phyloP scores from a whole-genome alignment of 2,888 invertebrate genomes.

The Brenthis daphne region DNA sequence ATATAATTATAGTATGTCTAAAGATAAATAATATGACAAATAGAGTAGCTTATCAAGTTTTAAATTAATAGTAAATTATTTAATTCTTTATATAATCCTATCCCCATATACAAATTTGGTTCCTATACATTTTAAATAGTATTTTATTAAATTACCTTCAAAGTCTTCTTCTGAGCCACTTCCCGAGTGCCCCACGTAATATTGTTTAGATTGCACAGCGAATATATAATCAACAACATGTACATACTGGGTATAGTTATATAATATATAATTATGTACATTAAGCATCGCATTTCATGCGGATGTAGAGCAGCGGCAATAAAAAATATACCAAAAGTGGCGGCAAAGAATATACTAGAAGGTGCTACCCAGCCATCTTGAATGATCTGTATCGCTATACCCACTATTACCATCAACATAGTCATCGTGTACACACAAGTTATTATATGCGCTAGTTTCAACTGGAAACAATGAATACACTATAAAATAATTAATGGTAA shows the following conservation, averaged over 20 bases:
- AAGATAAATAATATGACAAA: too few species aligned
- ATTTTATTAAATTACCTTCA: slow-evolving; percentile 53
- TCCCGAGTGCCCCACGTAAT: slow-evolving; percentile 98
- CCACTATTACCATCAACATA: slow-evolving; percentile 94
- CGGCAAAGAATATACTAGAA: slow-evolving; percentile 91
- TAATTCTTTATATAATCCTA: too few species aligned
- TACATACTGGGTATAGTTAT: slow-evolving; percentile 98
- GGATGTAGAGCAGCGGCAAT: slow-evolving; percentile 89
- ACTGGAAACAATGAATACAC: slow-evolving; percentile 63
- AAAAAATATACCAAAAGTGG: slow-evolving; percentile 86
- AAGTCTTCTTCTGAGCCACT: slow-evolving; percentile 77
- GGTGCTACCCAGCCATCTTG: slow-evolving; percentile 92
- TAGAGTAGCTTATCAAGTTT: too few species aligned
- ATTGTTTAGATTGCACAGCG: slow-evolving; percentile 95
- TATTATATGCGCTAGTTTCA: slow-evolving; percentile 87
- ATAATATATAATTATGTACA: slow-evolving; percentile 88
- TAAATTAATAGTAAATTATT: too few species aligned
- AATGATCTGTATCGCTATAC: slow-evolving; percentile 89
- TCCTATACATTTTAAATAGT: too few species aligned
- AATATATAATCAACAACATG: slow-evolving; percentile 94
- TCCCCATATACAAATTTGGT: too few species aligned
- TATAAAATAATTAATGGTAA: not conserved
- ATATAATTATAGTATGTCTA: too few species aligned
- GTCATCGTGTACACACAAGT: slow-evolving; percentile 90
- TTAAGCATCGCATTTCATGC: slow-evolving; percentile 87